Conservation (phyloP, 2,797 vertebrate genomes). For the Pseudomugil tenellus region DNA sequence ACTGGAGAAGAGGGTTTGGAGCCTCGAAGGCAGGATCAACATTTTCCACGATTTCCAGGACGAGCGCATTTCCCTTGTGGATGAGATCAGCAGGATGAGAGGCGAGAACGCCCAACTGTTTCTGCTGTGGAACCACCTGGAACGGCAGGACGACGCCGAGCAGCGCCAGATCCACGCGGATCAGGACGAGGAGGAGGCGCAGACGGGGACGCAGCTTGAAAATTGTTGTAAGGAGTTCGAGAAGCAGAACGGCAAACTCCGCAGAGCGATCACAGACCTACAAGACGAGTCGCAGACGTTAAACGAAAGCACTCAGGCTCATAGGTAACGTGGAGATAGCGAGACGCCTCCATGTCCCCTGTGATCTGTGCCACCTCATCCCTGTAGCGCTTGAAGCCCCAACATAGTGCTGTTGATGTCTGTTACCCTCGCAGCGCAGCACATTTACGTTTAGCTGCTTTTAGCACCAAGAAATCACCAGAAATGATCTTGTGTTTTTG, state of each 20-base stretch:
- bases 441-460: slow-evolving; percentile 19
- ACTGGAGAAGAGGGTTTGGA: slow-evolving; percentile 69
- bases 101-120: slow-evolving; percentile 73
- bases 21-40: slow-evolving; percentile 60
- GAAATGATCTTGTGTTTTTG: neutral
- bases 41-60: slow-evolving; percentile 58
- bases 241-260: slow-evolving; percentile 67
- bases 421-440: neutral
- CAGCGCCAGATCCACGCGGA: slow-evolving; percentile 8
- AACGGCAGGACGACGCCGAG: slow-evolving; percentile 65
- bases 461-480: slow-evolving; percentile 30
- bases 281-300: slow-evolving; percentile 68
- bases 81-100: slow-evolving; percentile 74
- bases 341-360: slow-evolving; percentile 35
- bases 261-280: slow-evolving; percentile 69
- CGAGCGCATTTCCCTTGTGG: slow-evolving; percentile 35
- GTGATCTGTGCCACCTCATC: slow-evolving; percentile 24
- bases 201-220: slow-evolving; percentile 42
- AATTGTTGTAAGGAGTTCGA: slow-evolving; percentile 71
- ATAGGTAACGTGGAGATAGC: slow-evolving; percentile 77
- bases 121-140: slow-evolving; percentile 74
- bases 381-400: slow-evolving; percentile 20
- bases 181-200: slow-evolving; percentile 26
- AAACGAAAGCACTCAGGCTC: slow-evolving; percentile 60
- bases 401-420: neutral